Percentiles rank a stretch among this genome's conserved stretches.
phyloP scores from a whole-genome alignment of 30 jellyfish, hydroid and myxozoan genomes.

The Cassiopea xamachana region DNA sequence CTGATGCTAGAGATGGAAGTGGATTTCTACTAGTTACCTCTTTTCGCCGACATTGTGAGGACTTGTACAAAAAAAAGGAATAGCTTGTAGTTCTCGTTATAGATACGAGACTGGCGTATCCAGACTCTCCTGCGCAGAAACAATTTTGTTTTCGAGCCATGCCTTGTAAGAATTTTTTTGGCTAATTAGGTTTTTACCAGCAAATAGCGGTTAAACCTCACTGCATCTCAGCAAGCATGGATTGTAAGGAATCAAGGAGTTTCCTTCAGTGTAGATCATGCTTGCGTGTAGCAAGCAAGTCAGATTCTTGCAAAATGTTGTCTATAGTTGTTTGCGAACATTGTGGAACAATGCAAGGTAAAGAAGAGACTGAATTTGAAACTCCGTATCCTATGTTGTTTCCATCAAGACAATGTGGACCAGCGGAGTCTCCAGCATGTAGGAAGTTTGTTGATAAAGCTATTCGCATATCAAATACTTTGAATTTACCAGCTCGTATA shows the following conservation, averaged over 20 bases:
- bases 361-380: slow-evolving; percentile 4
- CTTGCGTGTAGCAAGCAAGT: background rate
- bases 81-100: slow-evolving; percentile 2
- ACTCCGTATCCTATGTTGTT: background rate
- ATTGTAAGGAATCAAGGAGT: background rate
- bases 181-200: too few relatives aligned
- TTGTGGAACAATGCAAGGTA: slow-evolving; percentile 62
- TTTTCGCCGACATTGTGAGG: slow-evolving; percentile 92
- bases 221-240: background rate
- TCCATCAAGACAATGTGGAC: background rate
- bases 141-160: too few relatives aligned
- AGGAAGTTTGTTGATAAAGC: slow-evolving; percentile 37
- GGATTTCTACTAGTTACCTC: slow-evolving; percentile 82
- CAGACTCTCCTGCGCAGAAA: too few relatives aligned
- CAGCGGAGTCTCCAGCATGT: background rate
- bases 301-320: background rate
- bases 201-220: background rate
- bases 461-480: slow-evolving; percentile 6
- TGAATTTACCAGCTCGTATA: slow-evolving; percentile 24
- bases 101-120: slow-evolving; percentile 18
- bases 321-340: slow-evolving; percentile 14
- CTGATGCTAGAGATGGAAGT: slow-evolving; percentile 56
- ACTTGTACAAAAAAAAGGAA: slow-evolving; percentile 55
- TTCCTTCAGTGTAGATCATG: slow-evolving; percentile 14
- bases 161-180: too few relatives aligned